Evolutionary conservation across 30 jellyfish, hydroid and myxozoan species (phyloP), one percentile per base, ranked within the genome.

Genomic region (Rhopilema esculentum): DNA sequence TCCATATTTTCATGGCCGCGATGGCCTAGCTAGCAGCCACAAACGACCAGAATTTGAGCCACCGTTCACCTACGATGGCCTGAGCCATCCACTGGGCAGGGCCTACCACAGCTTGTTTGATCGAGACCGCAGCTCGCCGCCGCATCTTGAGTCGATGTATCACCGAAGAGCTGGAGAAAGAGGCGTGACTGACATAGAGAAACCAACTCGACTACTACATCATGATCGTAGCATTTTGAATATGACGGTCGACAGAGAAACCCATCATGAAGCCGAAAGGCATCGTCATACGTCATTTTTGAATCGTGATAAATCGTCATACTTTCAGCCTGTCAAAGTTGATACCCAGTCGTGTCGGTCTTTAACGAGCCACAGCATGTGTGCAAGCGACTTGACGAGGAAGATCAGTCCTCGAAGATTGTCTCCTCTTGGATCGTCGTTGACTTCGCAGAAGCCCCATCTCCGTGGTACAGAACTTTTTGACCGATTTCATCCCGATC

Each of bases 101-200:
- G 21, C 52, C 18, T 84, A 71, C 66, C 93, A 79, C 28, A 82
- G 87, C 61, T 9, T 84, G 87, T 84, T 84, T 57, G 93, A 72
- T 33, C 52, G 93, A 21, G 93, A 84, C 29, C 75, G 93, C 16
- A 84, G 93, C 69, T 84, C 93, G 61, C 93, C 93, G 22, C 93
- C 93, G 25, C 93, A 84, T 84, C 87, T 84, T 8, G 93, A 84
- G 30, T 69, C 93, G 18, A 72, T 84, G 66, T 84, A 68, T 53
- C 86, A 77, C 24, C 93, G 93, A 75, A 65, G 93, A 84, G 84
- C 77, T 50, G 73, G 82, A 23, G 93, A 84, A 20, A 50, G 87
- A 62, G 17, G 87, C 2, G 77, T 31, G 40, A 8, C 93, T 8
- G 93, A 84, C 19, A 27, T 84, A 0, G 93, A 84, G 33, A 84